These are phyloP conservation scores for Acromyrmex echinatior DNA, from an alignment of 1,140 invertebrate species.

Conservation along the genomic window DNA sequence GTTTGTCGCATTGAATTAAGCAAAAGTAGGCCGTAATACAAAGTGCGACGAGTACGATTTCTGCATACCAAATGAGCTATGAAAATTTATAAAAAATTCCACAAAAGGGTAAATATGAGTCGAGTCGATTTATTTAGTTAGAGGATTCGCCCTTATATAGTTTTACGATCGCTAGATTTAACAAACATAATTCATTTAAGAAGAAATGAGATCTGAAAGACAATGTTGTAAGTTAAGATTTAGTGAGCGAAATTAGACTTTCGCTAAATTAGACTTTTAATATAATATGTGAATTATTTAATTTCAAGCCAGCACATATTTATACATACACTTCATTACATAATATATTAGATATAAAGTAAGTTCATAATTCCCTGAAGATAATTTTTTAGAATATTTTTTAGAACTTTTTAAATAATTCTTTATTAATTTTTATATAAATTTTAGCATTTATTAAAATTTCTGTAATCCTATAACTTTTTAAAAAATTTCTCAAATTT, in stretches of 20 bases:
- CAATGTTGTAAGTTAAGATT: constrained; percentile 1
- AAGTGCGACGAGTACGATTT: background rate
- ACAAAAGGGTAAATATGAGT: background rate
- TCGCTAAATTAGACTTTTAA: background rate
- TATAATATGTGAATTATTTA: constrained; percentile 37
- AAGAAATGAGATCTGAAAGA: background rate
- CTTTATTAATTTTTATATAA: too few relatives aligned
- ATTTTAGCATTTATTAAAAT: too few relatives aligned
- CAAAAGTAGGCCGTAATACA: background rate
- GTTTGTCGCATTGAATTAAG: constrained; percentile 14
- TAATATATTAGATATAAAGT: background rate
- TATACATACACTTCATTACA: constrained; percentile 19
- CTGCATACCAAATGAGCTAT: background rate
- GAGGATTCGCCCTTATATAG: background rate
- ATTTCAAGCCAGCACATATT: constrained; percentile 35
- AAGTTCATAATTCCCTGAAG: background rate
- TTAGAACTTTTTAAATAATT: too few relatives aligned
- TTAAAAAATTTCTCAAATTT: too few relatives aligned
- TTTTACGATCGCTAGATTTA: background rate
- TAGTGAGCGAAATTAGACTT: background rate
- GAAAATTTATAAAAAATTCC: background rate
- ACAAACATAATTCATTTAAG: background rate
- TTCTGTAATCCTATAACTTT: too few relatives aligned
- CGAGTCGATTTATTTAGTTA: background rate
- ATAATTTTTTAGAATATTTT: too few relatives aligned